Evolutionary conservation across 2,113 vertebrate genomes (phyloP).

Genomic region (Oncorhynchus clarkii): DNA sequence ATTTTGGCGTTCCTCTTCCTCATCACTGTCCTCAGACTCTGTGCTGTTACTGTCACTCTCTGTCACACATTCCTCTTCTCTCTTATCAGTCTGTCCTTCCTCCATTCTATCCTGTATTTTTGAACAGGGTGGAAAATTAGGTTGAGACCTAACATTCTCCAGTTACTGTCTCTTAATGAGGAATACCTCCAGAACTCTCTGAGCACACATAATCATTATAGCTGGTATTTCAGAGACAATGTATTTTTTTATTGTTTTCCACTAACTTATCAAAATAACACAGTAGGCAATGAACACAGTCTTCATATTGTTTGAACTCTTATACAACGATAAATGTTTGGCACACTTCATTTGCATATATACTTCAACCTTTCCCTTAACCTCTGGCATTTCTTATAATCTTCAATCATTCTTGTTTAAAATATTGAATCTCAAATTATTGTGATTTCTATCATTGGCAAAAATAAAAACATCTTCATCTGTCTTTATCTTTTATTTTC

Average conservation of each 20-base stretch:
- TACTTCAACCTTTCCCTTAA: too few species aligned
- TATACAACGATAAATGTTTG: too few species aligned
- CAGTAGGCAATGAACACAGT: too few species aligned
- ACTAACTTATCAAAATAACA: neutral
- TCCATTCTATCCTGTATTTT: slow-evolving; percentile 64
- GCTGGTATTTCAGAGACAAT: slow-evolving; percentile 36
- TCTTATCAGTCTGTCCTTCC: slow-evolving; percentile 74
- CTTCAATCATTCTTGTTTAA: too few species aligned
- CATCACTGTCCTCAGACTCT: slow-evolving; percentile 70
- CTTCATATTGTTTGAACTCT: too few species aligned
- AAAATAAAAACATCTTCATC: too few species aligned
- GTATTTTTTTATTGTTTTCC: slow-evolving; percentile 43
- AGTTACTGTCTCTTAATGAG: slow-evolving; percentile 46
- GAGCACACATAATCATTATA: slow-evolving; percentile 30
- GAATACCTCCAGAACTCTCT: slow-evolving; percentile 5
- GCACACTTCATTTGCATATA: too few species aligned
- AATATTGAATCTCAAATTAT: too few species aligned
- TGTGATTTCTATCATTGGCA: too few species aligned
- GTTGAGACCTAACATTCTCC: slow-evolving; percentile 41
- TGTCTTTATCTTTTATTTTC: too few species aligned
- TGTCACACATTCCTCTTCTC: slow-evolving; percentile 73
- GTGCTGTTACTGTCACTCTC: slow-evolving; percentile 71
- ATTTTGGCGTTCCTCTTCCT: slow-evolving; percentile 56
- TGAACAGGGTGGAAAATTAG: slow-evolving; percentile 41
- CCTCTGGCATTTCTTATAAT: neutral